These are phyloP conservation scores for Myotis pilosus DNA, from an alignment of 2,797 vertebrate genomes.

Conservation along the genomic window DNA sequence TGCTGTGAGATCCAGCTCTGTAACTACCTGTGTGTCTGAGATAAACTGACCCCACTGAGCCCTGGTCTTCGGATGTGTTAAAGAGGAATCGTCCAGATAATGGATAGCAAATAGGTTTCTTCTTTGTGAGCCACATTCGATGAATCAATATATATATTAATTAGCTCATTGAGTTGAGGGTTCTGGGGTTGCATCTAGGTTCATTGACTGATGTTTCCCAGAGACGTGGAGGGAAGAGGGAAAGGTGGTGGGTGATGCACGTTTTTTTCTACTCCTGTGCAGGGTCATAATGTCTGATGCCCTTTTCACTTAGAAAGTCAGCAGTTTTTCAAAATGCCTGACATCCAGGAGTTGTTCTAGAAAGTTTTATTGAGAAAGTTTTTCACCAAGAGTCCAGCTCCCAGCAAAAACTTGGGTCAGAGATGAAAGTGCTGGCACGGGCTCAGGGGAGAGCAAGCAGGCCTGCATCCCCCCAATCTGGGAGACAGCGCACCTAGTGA, in stretches of 20 bases:
- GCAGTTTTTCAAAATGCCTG: neutral
- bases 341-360: neutral
- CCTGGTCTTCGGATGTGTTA: neutral
- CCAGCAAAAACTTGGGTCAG: neutral
- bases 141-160: neutral
- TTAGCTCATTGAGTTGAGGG: neutral
- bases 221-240: neutral
- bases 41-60: neutral
- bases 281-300: neutral
- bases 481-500: neutral
- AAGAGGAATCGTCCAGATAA: neutral
- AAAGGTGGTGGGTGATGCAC: neutral
- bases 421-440: neutral
- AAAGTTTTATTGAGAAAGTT: neutral
- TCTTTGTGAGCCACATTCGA: neutral
- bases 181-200: neutral
- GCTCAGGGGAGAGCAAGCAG: neutral
- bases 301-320: neutral
- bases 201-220: neutral
- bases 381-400: neutral
- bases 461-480: fast-evolving
- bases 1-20: neutral
- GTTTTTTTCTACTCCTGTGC: neutral
- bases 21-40: neutral
- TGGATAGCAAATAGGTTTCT: neutral